Evolutionary conservation across 2,797 vertebrate species (phyloP), one percentile per base, ranked within the genome.

Genomic region (Linurgus olivaceus): DNA sequence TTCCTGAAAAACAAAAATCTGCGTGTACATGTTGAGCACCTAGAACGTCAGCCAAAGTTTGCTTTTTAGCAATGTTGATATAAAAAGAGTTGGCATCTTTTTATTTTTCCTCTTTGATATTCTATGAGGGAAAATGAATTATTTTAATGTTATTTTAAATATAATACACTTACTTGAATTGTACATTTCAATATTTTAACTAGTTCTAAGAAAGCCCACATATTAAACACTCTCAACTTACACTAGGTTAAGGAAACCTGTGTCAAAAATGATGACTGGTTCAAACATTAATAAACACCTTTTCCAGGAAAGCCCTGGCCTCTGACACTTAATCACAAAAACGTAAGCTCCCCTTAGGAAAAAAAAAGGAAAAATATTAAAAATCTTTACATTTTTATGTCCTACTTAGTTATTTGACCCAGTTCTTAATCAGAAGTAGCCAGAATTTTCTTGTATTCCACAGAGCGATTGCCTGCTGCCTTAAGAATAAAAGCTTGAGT

Each of bases 341-440:
- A 50, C 3, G 0, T 20, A 79, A 65, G 33, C 50, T 67, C 11
- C 51, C 26, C 12, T 7, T 47, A 37, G 55, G 24, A 33, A 55
- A 23, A 33, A 55, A 25, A 7, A 31, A n/a, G n/a, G 50, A 59
- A 23, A 48, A 57, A 67, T 45, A 70, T 10, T 28, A 17, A 89
- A 86, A 88, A 3, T 35, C 57, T 86, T 57, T 68, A 42, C 25
- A 35, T 87, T 91, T 87, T 67, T 85, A 70, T 90, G 80, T n/a
- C 95, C 95, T 94, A 97, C 45, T 96, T 96, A 93, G 76, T 75
- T 90, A 92, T 86, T 65, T 96, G 95, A 97, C 96, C 94, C 82
- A 98, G 45, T 96, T 97, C 89, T 66, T 94, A 89, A 75, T 68
- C 57, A 78, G 79, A 96, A 95, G 74, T 71, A 90, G 65, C 90